Percentiles rank a stretch among this genome's conserved stretches.
These are phyloP conservation scores for Coccyzus lansbergi DNA, from an alignment of 2,797 vertebrate species.

Conservation along the genomic window DNA sequence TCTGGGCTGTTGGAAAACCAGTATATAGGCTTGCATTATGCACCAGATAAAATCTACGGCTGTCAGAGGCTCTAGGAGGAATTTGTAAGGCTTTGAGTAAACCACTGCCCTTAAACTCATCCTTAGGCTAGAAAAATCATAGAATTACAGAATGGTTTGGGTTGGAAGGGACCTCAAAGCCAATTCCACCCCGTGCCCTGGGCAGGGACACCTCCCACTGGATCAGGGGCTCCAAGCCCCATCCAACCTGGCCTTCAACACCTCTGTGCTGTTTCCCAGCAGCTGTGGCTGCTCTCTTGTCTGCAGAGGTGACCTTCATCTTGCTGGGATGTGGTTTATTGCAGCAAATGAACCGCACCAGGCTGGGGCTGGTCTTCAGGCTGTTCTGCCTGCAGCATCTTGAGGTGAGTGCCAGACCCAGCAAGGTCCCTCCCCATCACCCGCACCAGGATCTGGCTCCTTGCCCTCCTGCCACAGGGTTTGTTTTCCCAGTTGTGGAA, in stretches of 20 bases:
- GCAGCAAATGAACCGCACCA: background rate
- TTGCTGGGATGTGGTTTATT: rapidly evolving
- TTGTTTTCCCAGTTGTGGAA: background rate
- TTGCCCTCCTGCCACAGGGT: rapidly evolving
- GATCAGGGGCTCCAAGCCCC: too few relatives aligned
- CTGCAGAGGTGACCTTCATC: rapidly evolving
- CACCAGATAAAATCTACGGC: background rate
- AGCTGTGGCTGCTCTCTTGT: background rate
- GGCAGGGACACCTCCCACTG: too few relatives aligned
- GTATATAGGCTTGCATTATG: background rate
- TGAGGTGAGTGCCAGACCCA: rapidly evolving
- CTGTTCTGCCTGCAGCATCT: background rate
- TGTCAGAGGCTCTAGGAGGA: background rate
- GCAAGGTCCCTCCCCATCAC: background rate
- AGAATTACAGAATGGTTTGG: too few relatives aligned
- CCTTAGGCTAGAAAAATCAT: background rate
- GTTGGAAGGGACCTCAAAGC: too few relatives aligned
- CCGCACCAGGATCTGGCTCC: background rate
- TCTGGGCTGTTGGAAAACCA: background rate
- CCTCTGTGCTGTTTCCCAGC: too few relatives aligned
- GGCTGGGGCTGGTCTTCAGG: background rate
- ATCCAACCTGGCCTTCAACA: too few relatives aligned
- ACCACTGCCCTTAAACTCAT: background rate
- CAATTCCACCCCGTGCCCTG: too few relatives aligned
- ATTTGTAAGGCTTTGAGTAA: background rate